phyloP scores from a whole-genome alignment of 2,113 vertebrate genomes.

The Platichthys stellatus region DNA sequence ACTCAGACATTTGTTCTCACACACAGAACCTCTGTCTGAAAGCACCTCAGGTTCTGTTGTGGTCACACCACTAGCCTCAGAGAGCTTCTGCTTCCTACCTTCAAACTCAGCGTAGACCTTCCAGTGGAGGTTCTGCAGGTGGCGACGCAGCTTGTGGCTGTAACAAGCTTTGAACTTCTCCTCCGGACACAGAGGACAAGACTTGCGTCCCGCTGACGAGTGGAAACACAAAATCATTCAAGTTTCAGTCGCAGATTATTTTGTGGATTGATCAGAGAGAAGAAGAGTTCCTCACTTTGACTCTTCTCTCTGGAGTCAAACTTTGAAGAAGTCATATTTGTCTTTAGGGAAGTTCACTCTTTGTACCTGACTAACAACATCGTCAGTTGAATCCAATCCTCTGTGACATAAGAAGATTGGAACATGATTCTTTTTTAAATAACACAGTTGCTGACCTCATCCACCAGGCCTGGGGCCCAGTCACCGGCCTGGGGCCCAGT shows the following conservation, averaged over 20 bases:
- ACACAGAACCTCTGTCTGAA: too few relatives aligned
- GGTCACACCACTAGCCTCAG: too few relatives aligned
- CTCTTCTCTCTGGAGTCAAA: too few relatives aligned
- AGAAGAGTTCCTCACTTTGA: too few relatives aligned
- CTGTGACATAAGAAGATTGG: not conserved
- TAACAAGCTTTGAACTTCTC: constrained; percentile 94
- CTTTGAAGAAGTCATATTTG: not conserved
- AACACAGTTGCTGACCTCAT: too few relatives aligned
- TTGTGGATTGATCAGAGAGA: not conserved
- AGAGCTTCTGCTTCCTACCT: constrained; percentile 79
- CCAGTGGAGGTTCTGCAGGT: constrained; percentile 98
- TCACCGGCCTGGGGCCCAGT: too few relatives aligned
- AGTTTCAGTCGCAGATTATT: not conserved
- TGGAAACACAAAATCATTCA: constrained; percentile 1
- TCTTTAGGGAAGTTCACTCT: not conserved
- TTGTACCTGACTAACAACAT: too few relatives aligned
- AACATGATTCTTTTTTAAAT: too few relatives aligned
- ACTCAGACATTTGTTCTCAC: too few relatives aligned
- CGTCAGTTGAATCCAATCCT: too few relatives aligned
- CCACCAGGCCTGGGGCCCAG: too few relatives aligned
- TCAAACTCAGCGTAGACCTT: constrained; percentile 97
- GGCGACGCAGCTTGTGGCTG: constrained; percentile 90
- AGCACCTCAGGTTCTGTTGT: too few relatives aligned
- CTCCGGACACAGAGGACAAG: constrained; percentile 93
- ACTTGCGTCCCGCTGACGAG: constrained; percentile 87